Evolutionary conservation across 2,888 invertebrate genomes (phyloP).

Genomic region (Hoplodrina ambigua): DNA sequence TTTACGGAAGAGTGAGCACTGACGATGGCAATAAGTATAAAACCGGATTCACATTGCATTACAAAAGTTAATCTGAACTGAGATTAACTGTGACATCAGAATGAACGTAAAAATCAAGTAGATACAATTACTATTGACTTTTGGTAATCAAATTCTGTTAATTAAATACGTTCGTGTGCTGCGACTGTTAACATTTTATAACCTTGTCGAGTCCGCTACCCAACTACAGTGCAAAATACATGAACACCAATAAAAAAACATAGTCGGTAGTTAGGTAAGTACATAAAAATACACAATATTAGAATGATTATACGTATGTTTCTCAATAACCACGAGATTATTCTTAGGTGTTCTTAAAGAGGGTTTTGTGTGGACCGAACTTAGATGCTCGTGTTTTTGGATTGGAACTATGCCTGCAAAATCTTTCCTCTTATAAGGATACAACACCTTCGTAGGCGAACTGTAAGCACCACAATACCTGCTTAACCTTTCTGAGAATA

Average conservation of each 20-base stretch:
- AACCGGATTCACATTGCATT: conserved; percentile 61
- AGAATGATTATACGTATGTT: conserved; percentile 13
- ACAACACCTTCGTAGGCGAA: conserved; percentile 8
- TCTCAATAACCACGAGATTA: conserved; percentile 1
- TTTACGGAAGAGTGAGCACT: conserved; percentile 76
- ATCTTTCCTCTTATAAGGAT: neutral
- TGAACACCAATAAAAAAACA: conserved; percentile 30
- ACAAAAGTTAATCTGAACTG: conserved; percentile 50
- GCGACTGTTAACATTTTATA: conserved; percentile 69
- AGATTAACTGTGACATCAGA: conserved; percentile 48
- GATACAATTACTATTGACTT: conserved; percentile 58
- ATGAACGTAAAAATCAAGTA: conserved; percentile 55
- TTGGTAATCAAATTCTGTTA: conserved; percentile 74
- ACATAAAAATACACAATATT: conserved; percentile 14
- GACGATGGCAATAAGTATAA: conserved; percentile 62
- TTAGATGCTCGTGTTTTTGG: neutral
- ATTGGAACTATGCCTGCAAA: neutral
- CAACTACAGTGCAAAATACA: conserved; percentile 42
- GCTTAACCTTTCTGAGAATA: conserved; percentile 39
- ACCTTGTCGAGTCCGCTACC: conserved; percentile 59
- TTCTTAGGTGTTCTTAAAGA: neutral
- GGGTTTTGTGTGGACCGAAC: neutral
- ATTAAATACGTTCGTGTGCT: conserved; percentile 75
- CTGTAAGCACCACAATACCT: neutral
- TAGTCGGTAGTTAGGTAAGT: neutral